Percentiles rank a stretch among this genome's conserved stretches.
These are phyloP conservation scores for Dendrophyllia cribrosa DNA, from an alignment of 64 coral and sea anemone species.

Conservation along the genomic window DNA sequence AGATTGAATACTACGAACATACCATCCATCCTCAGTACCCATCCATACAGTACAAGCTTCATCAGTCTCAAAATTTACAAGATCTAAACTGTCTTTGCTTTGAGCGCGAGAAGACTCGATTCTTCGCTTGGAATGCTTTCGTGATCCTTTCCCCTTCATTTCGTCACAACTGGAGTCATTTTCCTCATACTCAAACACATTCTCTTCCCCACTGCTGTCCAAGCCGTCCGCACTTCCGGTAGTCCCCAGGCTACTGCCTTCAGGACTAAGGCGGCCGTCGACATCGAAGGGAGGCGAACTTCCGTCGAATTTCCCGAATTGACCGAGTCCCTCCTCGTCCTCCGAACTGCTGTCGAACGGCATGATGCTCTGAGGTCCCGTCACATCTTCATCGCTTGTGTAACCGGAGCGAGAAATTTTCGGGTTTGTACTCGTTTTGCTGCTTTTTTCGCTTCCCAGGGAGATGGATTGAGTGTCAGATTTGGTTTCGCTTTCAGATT, in stretches of 20 bases:
- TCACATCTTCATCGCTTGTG: conserved; percentile 82
- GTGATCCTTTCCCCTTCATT: conserved; percentile 76
- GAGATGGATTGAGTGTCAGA: conserved; percentile 61
- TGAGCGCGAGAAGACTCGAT: conserved; percentile 36
- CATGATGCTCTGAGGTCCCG: conserved; percentile 86
- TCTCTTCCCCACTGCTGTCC: conserved; percentile 72
- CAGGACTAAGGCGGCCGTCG: conserved; percentile 92
- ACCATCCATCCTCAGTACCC: conserved; percentile 99
- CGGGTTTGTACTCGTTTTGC: conserved; percentile 29
- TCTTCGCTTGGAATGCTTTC: conserved; percentile 82
- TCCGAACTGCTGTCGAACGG: conserved; percentile 98
- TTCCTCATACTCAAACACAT: conserved; percentile 79
- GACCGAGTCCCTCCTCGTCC: conserved; percentile 89
- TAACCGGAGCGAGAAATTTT: conserved; percentile 65
- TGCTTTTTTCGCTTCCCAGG: conserved; percentile 58
- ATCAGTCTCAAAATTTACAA: conserved; percentile 76
- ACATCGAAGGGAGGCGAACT: conserved; percentile 76
- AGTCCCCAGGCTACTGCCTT: conserved; percentile 94
- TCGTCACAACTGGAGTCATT: conserved; percentile 87
- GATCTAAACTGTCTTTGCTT: conserved; percentile 79
- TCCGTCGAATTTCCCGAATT: conserved; percentile 73
- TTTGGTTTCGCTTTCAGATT: conserved; percentile 71
- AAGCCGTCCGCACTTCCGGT: conserved; percentile 75
- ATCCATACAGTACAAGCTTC: conserved; percentile 91
- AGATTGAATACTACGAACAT: background rate